Base-by-base conservation (phyloP, 1,140 invertebrate species). In the Delia radicum region DNA sequence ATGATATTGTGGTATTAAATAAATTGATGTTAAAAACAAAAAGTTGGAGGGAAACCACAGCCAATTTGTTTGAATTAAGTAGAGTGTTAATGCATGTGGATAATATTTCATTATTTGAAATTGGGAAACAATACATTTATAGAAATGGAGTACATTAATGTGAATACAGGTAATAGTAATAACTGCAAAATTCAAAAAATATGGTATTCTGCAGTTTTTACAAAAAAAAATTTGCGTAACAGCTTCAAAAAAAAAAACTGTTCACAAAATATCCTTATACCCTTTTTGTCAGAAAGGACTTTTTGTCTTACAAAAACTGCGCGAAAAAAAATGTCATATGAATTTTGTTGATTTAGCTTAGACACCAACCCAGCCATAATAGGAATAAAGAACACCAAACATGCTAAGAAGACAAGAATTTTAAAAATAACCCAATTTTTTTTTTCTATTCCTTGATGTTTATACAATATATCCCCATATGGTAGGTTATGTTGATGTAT, bases 311-410 rank as follows among this genome's bases (percentile, higher is more conserved):
- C 61, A 65, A 65, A 65, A 65, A 65, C 62, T 65, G 28, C n/a
- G 62, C 62, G 27, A 65, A 65, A 65, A n/a, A 63, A 69, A 37
- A 67, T 67, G 26, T 31, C 27, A 31, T 69, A 29, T n/a, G n/a
- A 69, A 69, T 69, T 69, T 69, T 69, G 65, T 69, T 69, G 65
- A 69, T 69, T 69, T 69, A 69, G 65, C 65, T 69, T 37, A 37
- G 65, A 37, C 29, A 24, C n/a, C 63, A 33, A 29, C 26, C 24
- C 13, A 29, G 13, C 62, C 26, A 27, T 12, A n/a, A n/a, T n/a
- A n/a, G n/a, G n/a, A n/a, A n/a, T n/a, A n/a, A n/a, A n/a, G n/a
- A n/a, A n/a, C n/a, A n/a, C n/a, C n/a, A n/a, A 1, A 18, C 65
- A 69, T 31, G 31, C n/a, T 37, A 33, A 33, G 37, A 18, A 37